Percentiles rank a stretch among this genome's conserved stretches.
phyloP scores from a whole-genome alignment of 2,888 invertebrate species.

The Stenoptilia bipunctidactyla region DNA sequence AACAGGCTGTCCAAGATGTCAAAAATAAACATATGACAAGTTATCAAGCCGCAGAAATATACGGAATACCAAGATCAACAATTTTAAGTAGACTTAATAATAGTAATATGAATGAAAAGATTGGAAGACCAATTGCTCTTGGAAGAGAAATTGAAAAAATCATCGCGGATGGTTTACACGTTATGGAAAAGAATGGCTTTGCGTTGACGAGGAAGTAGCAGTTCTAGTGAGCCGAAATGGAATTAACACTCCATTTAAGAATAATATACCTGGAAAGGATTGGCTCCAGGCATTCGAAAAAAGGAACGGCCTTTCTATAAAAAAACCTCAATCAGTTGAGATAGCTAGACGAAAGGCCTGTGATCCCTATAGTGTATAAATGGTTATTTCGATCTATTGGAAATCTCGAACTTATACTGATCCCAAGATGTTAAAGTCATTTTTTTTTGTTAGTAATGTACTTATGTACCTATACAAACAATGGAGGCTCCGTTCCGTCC shows the following conservation, averaged over 20 bases:
- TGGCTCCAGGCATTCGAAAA: constrained; percentile 6
- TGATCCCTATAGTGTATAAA: constrained; percentile 5
- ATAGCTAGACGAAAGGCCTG: constrained; percentile 4
- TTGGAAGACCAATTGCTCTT: neutral
- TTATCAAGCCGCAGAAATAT: neutral
- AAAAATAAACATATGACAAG: too few species aligned
- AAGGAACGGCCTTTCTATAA: constrained; percentile 7
- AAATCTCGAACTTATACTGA: too few species aligned
- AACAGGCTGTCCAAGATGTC: too few species aligned
- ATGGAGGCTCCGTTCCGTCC: too few species aligned
- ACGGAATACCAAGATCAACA: neutral
- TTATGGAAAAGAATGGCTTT: neutral
- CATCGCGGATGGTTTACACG: neutral
- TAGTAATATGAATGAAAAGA: neutral
- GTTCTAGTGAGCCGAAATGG: neutral
- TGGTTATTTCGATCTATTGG: constrained; percentile 6
- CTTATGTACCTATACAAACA: too few species aligned
- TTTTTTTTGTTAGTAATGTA: too few species aligned
- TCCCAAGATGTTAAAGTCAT: too few species aligned
- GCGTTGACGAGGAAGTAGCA: neutral
- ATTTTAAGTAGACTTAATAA: neutral
- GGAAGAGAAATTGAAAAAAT: neutral
- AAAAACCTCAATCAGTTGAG: constrained; percentile 9
- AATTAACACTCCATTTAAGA: neutral
- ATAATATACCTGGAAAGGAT: constrained; percentile 6